Percentiles rank a stretch among this genome's conserved stretches.
phyloP scores from a whole-genome alignment of 1,140 invertebrate genomes.

The Telenomus remus region DNA sequence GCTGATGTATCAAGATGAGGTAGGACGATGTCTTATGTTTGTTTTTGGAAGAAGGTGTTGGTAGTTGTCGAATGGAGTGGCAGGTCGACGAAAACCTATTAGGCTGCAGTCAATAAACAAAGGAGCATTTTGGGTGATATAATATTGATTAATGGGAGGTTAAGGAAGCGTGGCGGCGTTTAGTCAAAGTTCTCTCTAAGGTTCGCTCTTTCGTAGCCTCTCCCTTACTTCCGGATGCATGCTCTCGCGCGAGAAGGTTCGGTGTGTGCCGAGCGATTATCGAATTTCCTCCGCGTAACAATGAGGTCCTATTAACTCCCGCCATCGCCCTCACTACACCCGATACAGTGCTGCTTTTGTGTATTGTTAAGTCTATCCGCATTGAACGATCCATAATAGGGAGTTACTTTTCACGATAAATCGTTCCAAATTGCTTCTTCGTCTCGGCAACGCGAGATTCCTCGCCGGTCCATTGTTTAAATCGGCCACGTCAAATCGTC shows the following conservation, averaged over 20 bases:
- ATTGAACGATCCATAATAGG: slow-evolving; percentile 73
- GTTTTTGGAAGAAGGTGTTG: slow-evolving; percentile 57
- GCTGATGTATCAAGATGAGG: slow-evolving; percentile 50
- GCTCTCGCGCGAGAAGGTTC: slow-evolving; percentile 60
- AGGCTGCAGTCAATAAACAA: slow-evolving; percentile 75
- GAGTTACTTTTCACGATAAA: slow-evolving; percentile 72
- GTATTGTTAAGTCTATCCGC: slow-evolving; percentile 75
- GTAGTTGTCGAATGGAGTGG: slow-evolving; percentile 59
- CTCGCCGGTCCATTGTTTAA: slow-evolving; percentile 45
- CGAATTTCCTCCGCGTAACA: slow-evolving; percentile 76
- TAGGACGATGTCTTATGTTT: slow-evolving; percentile 48
- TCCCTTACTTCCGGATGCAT: slow-evolving; percentile 54
- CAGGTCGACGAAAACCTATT: slow-evolving; percentile 72
- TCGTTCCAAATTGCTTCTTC: slow-evolving; percentile 70
- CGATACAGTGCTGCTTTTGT: slow-evolving; percentile 73
- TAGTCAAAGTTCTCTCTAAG: slow-evolving; percentile 76
- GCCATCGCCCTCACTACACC: slow-evolving; percentile 68
- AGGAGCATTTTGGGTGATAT: slow-evolving; percentile 75
- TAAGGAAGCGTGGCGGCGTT: slow-evolving; percentile 76
- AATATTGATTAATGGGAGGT: slow-evolving; percentile 77
- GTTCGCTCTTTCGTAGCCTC: slow-evolving; percentile 61
- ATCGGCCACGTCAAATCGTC: slow-evolving; percentile 13
- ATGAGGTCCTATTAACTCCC: slow-evolving; percentile 76
- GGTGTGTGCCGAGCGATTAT: slow-evolving; percentile 75
- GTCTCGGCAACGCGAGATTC: slow-evolving; percentile 57